phyloP scores from a whole-genome alignment of 2,888 invertebrate genomes.

The Sycophila texana region DNA sequence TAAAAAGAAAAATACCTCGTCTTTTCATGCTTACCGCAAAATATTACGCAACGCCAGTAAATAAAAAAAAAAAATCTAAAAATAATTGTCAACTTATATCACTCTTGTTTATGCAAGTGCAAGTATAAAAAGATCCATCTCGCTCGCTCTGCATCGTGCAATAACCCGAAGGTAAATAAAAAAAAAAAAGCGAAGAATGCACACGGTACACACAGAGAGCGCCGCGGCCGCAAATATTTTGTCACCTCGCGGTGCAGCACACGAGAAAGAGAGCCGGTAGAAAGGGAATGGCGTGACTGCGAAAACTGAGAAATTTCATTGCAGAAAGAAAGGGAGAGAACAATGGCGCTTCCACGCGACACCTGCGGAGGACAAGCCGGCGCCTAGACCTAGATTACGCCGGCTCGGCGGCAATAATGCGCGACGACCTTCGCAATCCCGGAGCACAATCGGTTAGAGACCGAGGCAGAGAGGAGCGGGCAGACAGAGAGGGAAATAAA shows the following conservation, averaged over 20 bases:
- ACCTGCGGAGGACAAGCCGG: conserved; percentile 66
- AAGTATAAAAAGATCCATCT: neutral
- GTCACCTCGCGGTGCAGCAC: conserved; percentile 56
- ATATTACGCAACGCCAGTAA: conserved; percentile 37
- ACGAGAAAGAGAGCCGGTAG: neutral
- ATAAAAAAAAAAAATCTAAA: conserved; percentile 21
- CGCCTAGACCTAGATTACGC: conserved; percentile 70
- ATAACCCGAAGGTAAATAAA: neutral
- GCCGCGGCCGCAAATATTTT: conserved; percentile 61
- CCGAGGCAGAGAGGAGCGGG: conserved; percentile 16
- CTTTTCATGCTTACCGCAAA: no score
- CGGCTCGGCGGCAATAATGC: conserved; percentile 62
- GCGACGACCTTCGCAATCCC: conserved; percentile 24
- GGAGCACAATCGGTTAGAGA: conserved; percentile 46
- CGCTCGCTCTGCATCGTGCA: neutral
- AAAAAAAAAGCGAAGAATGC: conserved; percentile 8
- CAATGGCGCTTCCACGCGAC: conserved; percentile 68
- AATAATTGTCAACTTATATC: no score
- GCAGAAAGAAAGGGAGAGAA: conserved; percentile 60
- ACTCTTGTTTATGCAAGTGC: no score
- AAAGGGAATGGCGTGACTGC: conserved; percentile 58
- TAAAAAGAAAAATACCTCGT: neutral
- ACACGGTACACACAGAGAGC: neutral
- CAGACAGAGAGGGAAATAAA: neutral
- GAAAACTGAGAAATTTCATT: conserved; percentile 65